Conservation (phyloP, 2,888 invertebrate genomes). For the Lepidonotus clava region DNA sequence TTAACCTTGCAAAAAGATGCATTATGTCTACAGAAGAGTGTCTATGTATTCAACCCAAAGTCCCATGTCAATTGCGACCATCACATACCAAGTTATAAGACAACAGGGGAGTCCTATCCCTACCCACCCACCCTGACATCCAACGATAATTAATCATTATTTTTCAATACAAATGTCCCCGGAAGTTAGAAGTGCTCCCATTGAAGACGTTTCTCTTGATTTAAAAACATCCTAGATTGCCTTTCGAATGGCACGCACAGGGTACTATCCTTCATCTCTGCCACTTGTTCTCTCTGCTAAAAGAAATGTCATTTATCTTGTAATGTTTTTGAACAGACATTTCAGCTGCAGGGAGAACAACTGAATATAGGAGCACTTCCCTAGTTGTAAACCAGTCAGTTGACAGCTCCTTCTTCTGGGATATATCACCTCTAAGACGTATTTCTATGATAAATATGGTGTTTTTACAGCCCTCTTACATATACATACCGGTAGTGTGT, state of each 20-base stretch:
- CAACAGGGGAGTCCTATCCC: background rate
- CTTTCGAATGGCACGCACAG: background rate
- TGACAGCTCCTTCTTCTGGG: background rate
- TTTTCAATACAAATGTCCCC: constrained; percentile 23
- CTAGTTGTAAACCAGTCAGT: background rate
- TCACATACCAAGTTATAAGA: background rate
- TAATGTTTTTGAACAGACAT: background rate
- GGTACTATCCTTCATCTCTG: constrained; percentile 8
- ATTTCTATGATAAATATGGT: no score
- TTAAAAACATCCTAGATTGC: background rate
- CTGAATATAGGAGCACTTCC: background rate
- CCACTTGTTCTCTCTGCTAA: background rate
- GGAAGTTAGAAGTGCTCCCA: constrained; percentile 7
- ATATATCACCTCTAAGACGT: background rate
- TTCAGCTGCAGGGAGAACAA: constrained; percentile 2
- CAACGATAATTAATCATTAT: constrained; percentile 31
- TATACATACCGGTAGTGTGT: no score
- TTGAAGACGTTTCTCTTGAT: constrained; percentile 26
- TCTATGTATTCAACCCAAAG: no score
- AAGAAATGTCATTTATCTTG: background rate
- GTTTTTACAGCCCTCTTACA: no score
- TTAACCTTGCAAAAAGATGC: no score
- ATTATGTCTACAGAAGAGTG: no score
- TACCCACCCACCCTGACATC: no score
- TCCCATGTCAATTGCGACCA: no score